Conservation (phyloP, 2,113 vertebrate species). For the Pangasianodon hypophthalmus region DNA sequence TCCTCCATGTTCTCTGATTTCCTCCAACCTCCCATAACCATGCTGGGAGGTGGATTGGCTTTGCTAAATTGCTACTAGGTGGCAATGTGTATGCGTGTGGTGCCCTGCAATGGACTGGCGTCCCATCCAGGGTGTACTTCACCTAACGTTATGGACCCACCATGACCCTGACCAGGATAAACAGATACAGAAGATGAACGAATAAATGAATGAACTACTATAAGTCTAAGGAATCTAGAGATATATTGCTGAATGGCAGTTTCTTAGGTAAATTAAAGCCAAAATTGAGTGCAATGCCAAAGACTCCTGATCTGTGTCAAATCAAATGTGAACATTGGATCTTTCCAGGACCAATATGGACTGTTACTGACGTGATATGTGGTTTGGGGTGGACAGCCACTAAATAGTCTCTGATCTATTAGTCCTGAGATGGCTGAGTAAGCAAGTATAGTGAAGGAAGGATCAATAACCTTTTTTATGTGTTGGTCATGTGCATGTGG, state of each 20-base stretch:
- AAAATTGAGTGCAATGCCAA: neutral
- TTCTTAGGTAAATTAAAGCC: neutral
- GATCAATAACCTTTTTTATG: slow-evolving; percentile 49
- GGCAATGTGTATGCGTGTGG: no score
- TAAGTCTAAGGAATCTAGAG: neutral
- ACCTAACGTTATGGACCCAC: neutral
- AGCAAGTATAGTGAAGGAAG: slow-evolving; percentile 55
- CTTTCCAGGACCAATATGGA: slow-evolving; percentile 4
- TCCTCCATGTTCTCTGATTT: neutral
- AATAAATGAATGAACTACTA: neutral
- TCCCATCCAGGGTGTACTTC: neutral
- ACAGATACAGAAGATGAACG: neutral
- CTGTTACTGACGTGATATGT: slow-evolving; percentile 21
- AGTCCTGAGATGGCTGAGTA: slow-evolving; percentile 59
- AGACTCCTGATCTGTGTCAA: neutral
- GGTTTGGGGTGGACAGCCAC: slow-evolving; percentile 27
- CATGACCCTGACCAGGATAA: neutral
- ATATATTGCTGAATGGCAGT: neutral
- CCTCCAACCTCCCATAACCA: neutral
- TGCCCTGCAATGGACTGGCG: neutral
- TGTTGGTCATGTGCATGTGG: slow-evolving; percentile 33
- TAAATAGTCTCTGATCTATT: slow-evolving; percentile 47
- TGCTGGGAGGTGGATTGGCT: neutral
- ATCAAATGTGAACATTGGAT: neutral
- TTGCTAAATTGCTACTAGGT: neutral